A percentile compares a stretch with the other conserved stretches of the same genome.
Evolutionary conservation across 2,888 invertebrate genomes (phyloP).

Genomic region (Thymelicus sylvestris): DNA sequence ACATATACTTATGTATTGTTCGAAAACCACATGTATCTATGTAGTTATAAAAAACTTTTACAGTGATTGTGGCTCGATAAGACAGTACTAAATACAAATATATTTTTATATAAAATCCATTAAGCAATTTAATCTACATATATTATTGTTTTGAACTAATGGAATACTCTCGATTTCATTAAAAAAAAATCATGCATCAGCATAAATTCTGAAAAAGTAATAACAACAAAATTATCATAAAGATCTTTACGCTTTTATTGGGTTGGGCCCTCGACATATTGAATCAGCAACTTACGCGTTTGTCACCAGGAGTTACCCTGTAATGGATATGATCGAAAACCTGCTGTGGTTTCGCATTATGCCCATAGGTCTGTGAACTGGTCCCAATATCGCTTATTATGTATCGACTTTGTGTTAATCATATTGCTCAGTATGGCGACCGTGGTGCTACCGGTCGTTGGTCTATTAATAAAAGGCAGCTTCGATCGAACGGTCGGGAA

Average conservation of each 20-base stretch:
- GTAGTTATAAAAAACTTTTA: no score
- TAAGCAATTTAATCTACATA: no score
- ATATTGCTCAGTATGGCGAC: slow-evolving; percentile 78
- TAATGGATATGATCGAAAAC: slow-evolving; percentile 72
- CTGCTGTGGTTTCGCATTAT: slow-evolving; percentile 71
- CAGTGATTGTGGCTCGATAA: no score
- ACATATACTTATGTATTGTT: no score
- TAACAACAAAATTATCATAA: neutral
- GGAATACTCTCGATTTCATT: no score
- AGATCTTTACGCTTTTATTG: neutral
- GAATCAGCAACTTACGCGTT: slow-evolving; percentile 56
- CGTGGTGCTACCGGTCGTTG: slow-evolving; percentile 75
- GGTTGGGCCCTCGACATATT: slow-evolving; percentile 20
- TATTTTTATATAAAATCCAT: no score
- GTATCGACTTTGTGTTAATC: slow-evolving; percentile 82
- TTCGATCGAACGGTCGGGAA: slow-evolving; percentile 68
- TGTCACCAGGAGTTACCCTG: slow-evolving; percentile 57
- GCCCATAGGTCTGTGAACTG: slow-evolving; percentile 73
- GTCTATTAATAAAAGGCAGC: slow-evolving; percentile 80
- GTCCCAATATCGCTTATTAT: slow-evolving; percentile 82
- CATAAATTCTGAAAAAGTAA: no score
- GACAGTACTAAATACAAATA: no score
- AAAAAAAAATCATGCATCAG: no score
- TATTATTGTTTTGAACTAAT: no score
- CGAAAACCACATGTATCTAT: no score